phyloP scores from a whole-genome alignment of 2,888 invertebrate genomes.

The Diarsia rubi region DNA sequence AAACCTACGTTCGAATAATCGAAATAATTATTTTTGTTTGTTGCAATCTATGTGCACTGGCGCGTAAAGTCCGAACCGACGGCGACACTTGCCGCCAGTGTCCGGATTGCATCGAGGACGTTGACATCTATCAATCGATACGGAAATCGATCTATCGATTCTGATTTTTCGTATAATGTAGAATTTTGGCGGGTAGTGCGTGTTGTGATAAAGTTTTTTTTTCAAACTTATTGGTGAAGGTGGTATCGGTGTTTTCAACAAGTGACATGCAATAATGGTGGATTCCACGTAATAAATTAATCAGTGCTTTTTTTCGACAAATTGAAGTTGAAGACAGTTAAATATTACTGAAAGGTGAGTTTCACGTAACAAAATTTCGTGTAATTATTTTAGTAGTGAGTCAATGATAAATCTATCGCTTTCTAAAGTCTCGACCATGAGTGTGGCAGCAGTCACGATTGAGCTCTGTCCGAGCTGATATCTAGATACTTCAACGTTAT shows the following conservation, averaged over 20 bases:
- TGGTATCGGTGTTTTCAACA: conserved; percentile 82
- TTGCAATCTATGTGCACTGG: conserved; percentile 84
- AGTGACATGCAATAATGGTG: conserved; percentile 88
- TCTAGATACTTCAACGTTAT: conserved; percentile 65
- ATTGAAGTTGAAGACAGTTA: conserved; percentile 76
- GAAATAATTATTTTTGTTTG: conserved; percentile 76
- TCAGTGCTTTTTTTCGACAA: conserved; percentile 79
- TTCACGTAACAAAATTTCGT: conserved; percentile 73
- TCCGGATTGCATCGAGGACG: conserved; percentile 86
- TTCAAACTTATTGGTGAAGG: conserved; percentile 79
- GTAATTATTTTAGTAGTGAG: conserved; percentile 75
- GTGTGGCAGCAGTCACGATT: conserved; percentile 85
- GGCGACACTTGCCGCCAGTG: conserved; percentile 83
- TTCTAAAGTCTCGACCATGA: conserved; percentile 89
- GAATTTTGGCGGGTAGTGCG: conserved; percentile 83
- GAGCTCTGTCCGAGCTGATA: conserved; percentile 74
- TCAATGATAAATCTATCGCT: conserved; percentile 86
- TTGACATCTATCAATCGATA: conserved; percentile 82
- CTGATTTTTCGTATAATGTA: conserved; percentile 80
- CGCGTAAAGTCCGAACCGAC: conserved; percentile 83
- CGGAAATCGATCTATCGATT: conserved; percentile 77
- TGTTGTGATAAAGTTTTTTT: conserved; percentile 76
- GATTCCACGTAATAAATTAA: conserved; percentile 84
- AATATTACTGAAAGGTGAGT: conserved; percentile 82
- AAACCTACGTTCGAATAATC: conserved; percentile 75